phyloP scores from a whole-genome alignment of 1,140 invertebrate genomes.

The Drosophila lacteicornis region DNA sequence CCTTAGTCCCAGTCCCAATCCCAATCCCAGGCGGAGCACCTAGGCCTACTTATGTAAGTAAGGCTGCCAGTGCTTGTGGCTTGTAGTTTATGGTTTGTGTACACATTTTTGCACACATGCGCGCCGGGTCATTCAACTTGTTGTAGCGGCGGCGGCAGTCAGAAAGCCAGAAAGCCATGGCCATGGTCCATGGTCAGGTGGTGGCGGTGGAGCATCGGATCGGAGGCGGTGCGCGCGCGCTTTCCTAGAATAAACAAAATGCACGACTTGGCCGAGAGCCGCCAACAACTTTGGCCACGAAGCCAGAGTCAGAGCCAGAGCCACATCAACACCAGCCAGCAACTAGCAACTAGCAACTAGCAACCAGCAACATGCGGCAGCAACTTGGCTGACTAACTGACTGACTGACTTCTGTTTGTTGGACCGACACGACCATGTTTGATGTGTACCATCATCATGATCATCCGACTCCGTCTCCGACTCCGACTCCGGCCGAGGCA shows the following conservation, averaged over 20 bases:
- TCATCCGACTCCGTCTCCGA: slow-evolving; percentile 12
- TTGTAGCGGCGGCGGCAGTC: slow-evolving; percentile 41
- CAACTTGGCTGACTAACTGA: slow-evolving; percentile 68
- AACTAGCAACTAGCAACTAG: slow-evolving; percentile 20
- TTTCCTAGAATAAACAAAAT: slow-evolving; percentile 83
- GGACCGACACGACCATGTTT: slow-evolving; percentile 82
- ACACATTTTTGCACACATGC: slow-evolving; percentile 84
- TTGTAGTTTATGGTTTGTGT: slow-evolving; percentile 83
- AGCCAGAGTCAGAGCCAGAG: slow-evolving; percentile 39
- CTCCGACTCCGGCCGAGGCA: slow-evolving; percentile 16
- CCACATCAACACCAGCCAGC: slow-evolving; percentile 64
- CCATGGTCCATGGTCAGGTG: slow-evolving; percentile 64
- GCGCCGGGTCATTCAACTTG: slow-evolving; percentile 80
- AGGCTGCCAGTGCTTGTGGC: slow-evolving; percentile 70
- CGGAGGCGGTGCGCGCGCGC: slow-evolving; percentile 67
- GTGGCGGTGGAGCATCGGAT: slow-evolving; percentile 30
- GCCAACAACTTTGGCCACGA: slow-evolving; percentile 71
- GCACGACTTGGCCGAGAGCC: slow-evolving; percentile 74
- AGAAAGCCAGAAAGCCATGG: slow-evolving; percentile 57
- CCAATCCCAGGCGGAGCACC: slow-evolving; percentile 39
- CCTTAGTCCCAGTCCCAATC: slow-evolving; percentile 11
- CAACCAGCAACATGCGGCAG: slow-evolving; percentile 47
- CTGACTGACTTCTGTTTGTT: slow-evolving; percentile 83
- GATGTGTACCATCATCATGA: slow-evolving; percentile 75
- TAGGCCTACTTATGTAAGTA: slow-evolving; percentile 81